Evolutionary conservation across 2,888 invertebrate species (phyloP).

Genomic region (Ischnus inquisitorius): DNA sequence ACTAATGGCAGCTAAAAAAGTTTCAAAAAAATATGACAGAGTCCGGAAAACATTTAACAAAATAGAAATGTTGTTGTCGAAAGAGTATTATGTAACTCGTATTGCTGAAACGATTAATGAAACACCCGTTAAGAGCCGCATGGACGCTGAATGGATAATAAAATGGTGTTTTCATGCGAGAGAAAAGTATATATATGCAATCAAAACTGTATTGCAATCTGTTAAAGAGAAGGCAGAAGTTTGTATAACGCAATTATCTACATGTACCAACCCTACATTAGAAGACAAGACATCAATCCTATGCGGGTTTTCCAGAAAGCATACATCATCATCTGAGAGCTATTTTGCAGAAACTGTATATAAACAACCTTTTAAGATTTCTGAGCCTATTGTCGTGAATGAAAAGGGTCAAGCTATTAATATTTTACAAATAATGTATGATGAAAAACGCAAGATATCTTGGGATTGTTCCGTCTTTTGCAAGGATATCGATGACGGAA

Average conservation of each 20-base stretch:
- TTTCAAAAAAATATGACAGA: slow-evolving; percentile 18
- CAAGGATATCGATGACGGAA: slow-evolving; percentile 20
- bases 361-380: slow-evolving; percentile 31
- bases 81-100: slow-evolving; percentile 8
- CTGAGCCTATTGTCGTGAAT: slow-evolving; percentile 60
- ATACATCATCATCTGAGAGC: slow-evolving; percentile 60
- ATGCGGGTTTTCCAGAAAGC: slow-evolving; percentile 56
- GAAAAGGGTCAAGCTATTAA: slow-evolving; percentile 49
- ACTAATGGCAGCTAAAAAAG: slow-evolving; percentile 5
- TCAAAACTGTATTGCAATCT: slow-evolving; percentile 35
- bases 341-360: slow-evolving; percentile 66
- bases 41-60: slow-evolving; percentile 18
- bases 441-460: slow-evolving; percentile 37
- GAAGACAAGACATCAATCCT: slow-evolving; percentile 49
- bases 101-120: not conserved
- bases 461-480: slow-evolving; percentile 60
- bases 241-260: slow-evolving; percentile 29
- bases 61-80: not conserved
- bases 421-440: slow-evolving; percentile 53
- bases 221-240: slow-evolving; percentile 42
- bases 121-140: slow-evolving; percentile 27
- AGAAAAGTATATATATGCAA: slow-evolving; percentile 39
- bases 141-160: slow-evolving; percentile 59
- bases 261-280: slow-evolving; percentile 11
- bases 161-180: slow-evolving; percentile 53